phyloP scores from a whole-genome alignment of 2,888 invertebrate species.

The Gari tellinella region DNA sequence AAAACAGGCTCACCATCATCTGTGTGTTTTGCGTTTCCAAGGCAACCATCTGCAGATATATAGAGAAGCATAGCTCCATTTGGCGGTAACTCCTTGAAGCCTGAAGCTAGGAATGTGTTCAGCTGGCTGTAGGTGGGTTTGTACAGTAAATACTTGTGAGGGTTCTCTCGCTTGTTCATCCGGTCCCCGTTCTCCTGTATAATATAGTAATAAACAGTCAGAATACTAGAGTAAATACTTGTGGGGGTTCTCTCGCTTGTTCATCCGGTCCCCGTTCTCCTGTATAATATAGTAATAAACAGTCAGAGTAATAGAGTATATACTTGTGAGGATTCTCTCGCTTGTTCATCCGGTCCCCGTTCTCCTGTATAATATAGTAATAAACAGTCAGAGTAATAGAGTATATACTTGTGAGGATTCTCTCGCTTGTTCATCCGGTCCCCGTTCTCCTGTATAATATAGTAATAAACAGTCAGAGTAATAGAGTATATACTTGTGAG shows the following conservation, averaged over 20 bases:
- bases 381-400: too few species aligned
- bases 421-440: slow-evolving; percentile 88
- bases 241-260: slow-evolving; percentile 95
- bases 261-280: slow-evolving; percentile 89
- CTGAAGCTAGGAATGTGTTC: slow-evolving; percentile 91
- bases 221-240: slow-evolving; percentile 98
- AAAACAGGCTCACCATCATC: slow-evolving; percentile 90
- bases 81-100: slow-evolving; percentile 96
- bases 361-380: slow-evolving; percentile 87
- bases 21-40: slow-evolving; percentile 88
- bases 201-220: background rate
- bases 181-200: slow-evolving; percentile 89
- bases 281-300: slow-evolving; percentile 84
- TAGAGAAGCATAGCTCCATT: slow-evolving; percentile 96
- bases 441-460: slow-evolving; percentile 89
- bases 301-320: slow-evolving; percentile 91
- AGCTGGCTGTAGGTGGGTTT: slow-evolving; percentile 97
- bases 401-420: slow-evolving; percentile 98
- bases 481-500: slow-evolving; percentile 98
- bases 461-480: too few species aligned
- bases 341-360: slow-evolving; percentile 88
- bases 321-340: slow-evolving; percentile 98
- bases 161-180: slow-evolving; percentile 91
- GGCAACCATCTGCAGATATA: slow-evolving; percentile 92
- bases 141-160: slow-evolving; percentile 98